phyloP scores from a whole-genome alignment of 1,140 invertebrate genomes.

The Bombyx mori region ASM3026992v2 NC_085110.1:11486001-11486500 shows the following conservation, averaged over 20 bases:
- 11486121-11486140: not conserved
- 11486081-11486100: too few relatives aligned
- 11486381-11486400: conserved; percentile 96
- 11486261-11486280: conserved; percentile 89
- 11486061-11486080: too few relatives aligned
- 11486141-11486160: conserved; percentile 90
- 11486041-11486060: too few relatives aligned
- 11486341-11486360: conserved; percentile 91
- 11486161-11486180: conserved; percentile 96
- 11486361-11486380: conserved; percentile 87
- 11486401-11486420: conserved; percentile 82
- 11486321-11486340: conserved; percentile 86
- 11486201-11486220: conserved; percentile 97
- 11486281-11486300: conserved; percentile 89
- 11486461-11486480: not conserved
- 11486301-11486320: conserved; percentile 92
- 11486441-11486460: conserved; percentile 61
- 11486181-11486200: conserved; percentile 94
- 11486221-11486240: conserved; percentile 92
- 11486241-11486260: conserved; percentile 90
- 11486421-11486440: conserved; percentile 74
- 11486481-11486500: not conserved
- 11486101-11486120: too few relatives aligned
- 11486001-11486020: too few relatives aligned
- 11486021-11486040: too few relatives aligned